Conservation (phyloP, 92 coral and sea anemone species). For the Phymanthus crucifer region DNA sequence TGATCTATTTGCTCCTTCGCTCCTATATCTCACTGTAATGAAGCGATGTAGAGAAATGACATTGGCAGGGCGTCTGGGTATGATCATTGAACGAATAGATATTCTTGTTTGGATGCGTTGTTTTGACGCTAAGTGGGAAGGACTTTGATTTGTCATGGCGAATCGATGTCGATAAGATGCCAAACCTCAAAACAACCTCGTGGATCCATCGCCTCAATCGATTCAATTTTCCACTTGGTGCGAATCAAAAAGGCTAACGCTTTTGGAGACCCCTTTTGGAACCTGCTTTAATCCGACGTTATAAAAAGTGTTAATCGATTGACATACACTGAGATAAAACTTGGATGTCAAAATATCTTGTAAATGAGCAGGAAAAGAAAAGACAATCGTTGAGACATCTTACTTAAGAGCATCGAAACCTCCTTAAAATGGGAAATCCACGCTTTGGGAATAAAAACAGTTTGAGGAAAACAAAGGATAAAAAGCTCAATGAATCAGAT, state of each 20-base stretch:
- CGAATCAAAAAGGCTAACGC: not conserved
- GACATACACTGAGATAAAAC: not conserved
- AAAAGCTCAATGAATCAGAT: not conserved
- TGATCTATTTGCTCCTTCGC: not conserved
- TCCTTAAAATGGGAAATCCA: not conserved
- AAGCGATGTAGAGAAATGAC: not conserved
- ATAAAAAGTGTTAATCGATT: not conserved
- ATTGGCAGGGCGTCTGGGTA: not conserved
- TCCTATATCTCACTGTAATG: not conserved
- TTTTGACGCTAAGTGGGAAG: not conserved
- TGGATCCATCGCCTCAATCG: not conserved
- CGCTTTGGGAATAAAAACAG: not conserved
- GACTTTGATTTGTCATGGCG: not conserved
- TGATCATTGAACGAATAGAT: not conserved
- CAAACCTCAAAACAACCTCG: not conserved
- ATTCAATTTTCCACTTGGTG: not conserved
- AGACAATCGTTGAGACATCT: not conserved
- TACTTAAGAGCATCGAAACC: not conserved
- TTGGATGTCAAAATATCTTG: not conserved
- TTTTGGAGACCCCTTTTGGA: not conserved
- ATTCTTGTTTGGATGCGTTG: not conserved
- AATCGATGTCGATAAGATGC: not conserved
- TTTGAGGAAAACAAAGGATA: not conserved
- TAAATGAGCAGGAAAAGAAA: not conserved
- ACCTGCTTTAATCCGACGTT: not conserved